Evolutionary conservation across 1,140 invertebrate species (phyloP).

Genomic region (Drosophila varians): DNA sequence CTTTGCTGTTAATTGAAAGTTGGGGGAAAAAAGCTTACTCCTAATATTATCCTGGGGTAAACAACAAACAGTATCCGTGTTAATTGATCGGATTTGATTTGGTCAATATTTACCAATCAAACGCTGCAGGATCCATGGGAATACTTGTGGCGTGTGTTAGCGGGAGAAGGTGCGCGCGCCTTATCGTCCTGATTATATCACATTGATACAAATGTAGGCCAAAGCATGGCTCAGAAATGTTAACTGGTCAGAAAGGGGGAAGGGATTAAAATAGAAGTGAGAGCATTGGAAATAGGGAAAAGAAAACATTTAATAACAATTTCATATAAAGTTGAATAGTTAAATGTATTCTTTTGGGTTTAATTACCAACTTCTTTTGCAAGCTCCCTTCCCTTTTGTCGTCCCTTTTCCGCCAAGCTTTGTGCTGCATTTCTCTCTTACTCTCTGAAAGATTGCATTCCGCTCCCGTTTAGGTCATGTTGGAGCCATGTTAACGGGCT

Average conservation of each 20-base stretch:
- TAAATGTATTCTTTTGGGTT: no score
- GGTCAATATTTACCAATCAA: conserved; percentile 44
- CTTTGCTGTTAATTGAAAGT: not conserved
- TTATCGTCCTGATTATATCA: conserved; percentile 83
- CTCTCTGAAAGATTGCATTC: conserved; percentile 21
- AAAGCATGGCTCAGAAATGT: conserved; percentile 59
- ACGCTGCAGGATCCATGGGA: conserved; percentile 28
- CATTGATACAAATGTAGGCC: conserved; percentile 78
- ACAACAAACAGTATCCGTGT: conserved; percentile 14
- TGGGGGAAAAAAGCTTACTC: not conserved
- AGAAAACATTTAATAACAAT: not conserved
- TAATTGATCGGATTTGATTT: conserved; percentile 31
- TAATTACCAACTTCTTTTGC: conserved; percentile 21
- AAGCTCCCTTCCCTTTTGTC: not conserved
- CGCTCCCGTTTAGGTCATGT: conserved; percentile 22
- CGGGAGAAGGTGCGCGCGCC: conserved; percentile 53
- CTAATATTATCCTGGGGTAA: conserved; percentile 11
- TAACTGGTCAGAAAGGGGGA: not conserved
- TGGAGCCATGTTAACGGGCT: conserved; percentile 29
- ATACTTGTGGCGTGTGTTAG: conserved; percentile 70
- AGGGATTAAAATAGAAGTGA: not conserved
- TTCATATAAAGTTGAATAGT: not conserved
- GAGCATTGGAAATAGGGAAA: not conserved
- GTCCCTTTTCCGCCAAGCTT: conserved; percentile 22
- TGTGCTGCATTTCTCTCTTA: conserved; percentile 33